phyloP scores from a whole-genome alignment of 2,113 vertebrate genomes.

The Sinocyclocheilus rhinocerous region DNA sequence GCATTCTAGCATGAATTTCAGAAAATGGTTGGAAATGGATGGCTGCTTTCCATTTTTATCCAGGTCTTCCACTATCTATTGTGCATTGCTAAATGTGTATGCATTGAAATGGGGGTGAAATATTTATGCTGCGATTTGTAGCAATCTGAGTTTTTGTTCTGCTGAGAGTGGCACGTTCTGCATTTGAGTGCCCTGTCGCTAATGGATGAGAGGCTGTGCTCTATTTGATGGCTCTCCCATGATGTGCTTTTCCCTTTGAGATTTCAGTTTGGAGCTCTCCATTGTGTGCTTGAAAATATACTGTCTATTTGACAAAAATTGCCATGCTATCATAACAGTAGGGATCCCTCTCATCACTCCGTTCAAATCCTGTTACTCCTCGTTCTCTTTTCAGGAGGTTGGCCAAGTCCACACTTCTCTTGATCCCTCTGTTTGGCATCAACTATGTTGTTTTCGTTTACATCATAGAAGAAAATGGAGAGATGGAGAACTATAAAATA shows the following conservation, averaged over 20 bases:
- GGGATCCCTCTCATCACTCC: neutral
- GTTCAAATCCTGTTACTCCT: neutral
- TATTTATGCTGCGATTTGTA: conserved; percentile 27
- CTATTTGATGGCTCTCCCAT: neutral
- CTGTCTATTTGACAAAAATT: neutral
- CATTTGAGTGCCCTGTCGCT: neutral
- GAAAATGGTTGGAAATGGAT: conserved; percentile 32
- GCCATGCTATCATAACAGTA: neutral
- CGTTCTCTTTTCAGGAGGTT: conserved; percentile 78
- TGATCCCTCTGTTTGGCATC: conserved; percentile 91
- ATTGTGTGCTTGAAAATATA: neutral
- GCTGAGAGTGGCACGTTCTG: conserved; percentile 5
- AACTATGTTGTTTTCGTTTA: conserved; percentile 89
- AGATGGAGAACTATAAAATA: conserved; percentile 80
- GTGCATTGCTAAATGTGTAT: conserved; percentile 29
- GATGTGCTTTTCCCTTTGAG: neutral
- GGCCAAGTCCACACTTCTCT: conserved; percentile 90
- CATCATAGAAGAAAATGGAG: conserved; percentile 67
- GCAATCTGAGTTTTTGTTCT: neutral
- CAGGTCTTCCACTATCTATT: conserved; percentile 15
- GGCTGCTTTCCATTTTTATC: conserved; percentile 34
- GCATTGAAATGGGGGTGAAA: conserved; percentile 35
- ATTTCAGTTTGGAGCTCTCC: neutral
- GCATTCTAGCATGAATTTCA: conserved; percentile 21
- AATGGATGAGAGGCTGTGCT: neutral